Evolutionary conservation across 2,113 vertebrate genomes (phyloP), one percentile per base, ranked within the genome.

Genomic region (Pedionomus torquatus): DNA sequence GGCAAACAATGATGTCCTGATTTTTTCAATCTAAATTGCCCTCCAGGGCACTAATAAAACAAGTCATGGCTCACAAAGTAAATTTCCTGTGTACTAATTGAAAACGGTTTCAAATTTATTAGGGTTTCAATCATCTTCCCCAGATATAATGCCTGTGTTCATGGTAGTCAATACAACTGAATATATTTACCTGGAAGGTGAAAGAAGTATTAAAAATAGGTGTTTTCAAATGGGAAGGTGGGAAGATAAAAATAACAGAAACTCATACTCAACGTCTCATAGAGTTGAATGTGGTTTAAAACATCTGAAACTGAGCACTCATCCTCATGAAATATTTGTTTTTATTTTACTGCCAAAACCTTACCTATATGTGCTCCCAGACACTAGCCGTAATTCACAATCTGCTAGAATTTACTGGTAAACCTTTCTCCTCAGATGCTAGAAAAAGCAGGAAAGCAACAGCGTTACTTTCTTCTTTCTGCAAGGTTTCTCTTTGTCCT

Each of bases 61-160:
- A 68, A 97, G 90, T 91, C 85, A 94, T 95, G 51, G 77, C 92
- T 97, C 92, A 96, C 66, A 96, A 97, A 97, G 93, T 97, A 92
- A 97, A 97, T 97, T 98, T 97, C 94, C 92, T 97, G 87, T 90
- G 89, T 95, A 93, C 78, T 96, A 96, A 96, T 94, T 98, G 96
- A 97, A 97, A 93, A 95, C 74, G 72, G 85, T 95, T 97, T 85
- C 79, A 95, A 94, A 96, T 96, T 91, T 96, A 90, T 97, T 92
- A 95, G 95, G 11, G 58, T 57, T 97, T 96, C 83, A 80, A 95
- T 95, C 65, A 95, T 94, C 83, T 78, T 87, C 26, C 79, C 48
- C 89, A 96, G 63, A 92, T 68, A 69, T 96, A 60, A 74, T 94
- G n/a, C 61, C 55, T 87, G 69, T 60, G 25, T 52, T 89, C 74